Conservation (phyloP, 2,888 invertebrate species). For the Bombylius discolor region DNA sequence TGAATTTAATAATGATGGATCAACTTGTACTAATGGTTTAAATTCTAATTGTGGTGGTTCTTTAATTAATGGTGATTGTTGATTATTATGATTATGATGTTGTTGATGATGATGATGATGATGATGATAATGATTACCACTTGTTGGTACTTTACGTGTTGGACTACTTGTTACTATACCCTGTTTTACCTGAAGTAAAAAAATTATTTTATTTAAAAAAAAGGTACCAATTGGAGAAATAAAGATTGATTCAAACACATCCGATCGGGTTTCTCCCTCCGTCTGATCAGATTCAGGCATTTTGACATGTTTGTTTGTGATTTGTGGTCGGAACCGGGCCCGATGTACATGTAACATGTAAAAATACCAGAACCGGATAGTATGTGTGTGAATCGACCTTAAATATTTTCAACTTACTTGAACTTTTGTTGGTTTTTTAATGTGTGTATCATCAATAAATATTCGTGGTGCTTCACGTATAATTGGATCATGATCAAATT, state of each 20-base stretch:
- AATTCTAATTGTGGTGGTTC: conserved; percentile 30
- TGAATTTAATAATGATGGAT: conserved; percentile 30
- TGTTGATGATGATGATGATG: conserved; percentile 13
- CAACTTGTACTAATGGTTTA: conserved; percentile 36
- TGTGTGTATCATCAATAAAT: conserved; percentile 52
- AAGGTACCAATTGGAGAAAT: no score
- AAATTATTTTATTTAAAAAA: no score
- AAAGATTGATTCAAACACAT: no score
- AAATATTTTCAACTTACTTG: conserved; percentile 38
- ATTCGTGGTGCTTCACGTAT: conserved; percentile 57
- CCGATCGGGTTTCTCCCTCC: no score
- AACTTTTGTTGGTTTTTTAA: conserved; percentile 48
- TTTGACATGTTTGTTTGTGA: no score
- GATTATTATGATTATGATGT: conserved; percentile 12
- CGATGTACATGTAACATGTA: neutral
- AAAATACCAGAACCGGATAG: neutral
- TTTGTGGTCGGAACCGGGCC: no score
- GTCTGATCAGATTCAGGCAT: no score
- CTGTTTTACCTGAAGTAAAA: conserved; percentile 28
- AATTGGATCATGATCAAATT: conserved; percentile 74
- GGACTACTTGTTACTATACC: conserved; percentile 24
- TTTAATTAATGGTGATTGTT: conserved; percentile 12
- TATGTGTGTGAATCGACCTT: no score
- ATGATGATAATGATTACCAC: conserved; percentile 12
- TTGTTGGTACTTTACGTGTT: conserved; percentile 16